Conservation (phyloP, 1,140 invertebrate genomes). For the Calycopis cecrops region DNA sequence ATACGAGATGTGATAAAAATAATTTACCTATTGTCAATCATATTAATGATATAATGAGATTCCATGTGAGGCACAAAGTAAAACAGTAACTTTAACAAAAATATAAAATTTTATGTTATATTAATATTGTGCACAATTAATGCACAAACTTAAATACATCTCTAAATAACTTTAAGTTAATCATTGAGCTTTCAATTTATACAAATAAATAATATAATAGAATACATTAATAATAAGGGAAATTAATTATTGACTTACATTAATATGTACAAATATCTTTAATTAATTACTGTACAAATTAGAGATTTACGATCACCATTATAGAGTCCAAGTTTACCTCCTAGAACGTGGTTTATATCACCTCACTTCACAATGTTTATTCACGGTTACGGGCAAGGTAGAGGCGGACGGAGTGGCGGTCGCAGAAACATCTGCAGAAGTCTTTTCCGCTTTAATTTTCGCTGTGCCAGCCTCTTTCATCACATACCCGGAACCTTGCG, state of each 20-base stretch:
- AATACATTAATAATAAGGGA: slow-evolving; percentile 42
- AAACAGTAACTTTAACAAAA: slow-evolving; percentile 61
- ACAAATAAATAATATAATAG: slow-evolving; percentile 69
- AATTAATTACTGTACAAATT: slow-evolving; percentile 32
- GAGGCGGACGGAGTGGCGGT: slow-evolving; percentile 32
- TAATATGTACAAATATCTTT: slow-evolving; percentile 33
- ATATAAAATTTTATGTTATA: slow-evolving; percentile 41
- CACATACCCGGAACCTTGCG: slow-evolving; percentile 81
- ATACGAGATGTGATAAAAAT: slow-evolving; percentile 42
- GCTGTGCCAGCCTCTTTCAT: slow-evolving; percentile 67
- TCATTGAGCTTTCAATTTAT: slow-evolving; percentile 72
- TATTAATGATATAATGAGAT: slow-evolving; percentile 57
- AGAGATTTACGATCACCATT: slow-evolving; percentile 17
- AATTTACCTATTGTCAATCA: slow-evolving; percentile 30
- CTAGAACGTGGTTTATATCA: slow-evolving; percentile 78
- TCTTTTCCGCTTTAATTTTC: slow-evolving; percentile 20
- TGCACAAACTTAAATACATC: slow-evolving; percentile 50
- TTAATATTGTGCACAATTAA: slow-evolving; percentile 53
- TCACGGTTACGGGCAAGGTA: slow-evolving; percentile 76
- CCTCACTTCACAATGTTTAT: slow-evolving; percentile 90
- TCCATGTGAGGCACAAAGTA: slow-evolving; percentile 64
- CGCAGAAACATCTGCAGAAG: slow-evolving; percentile 34
- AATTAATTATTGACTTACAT: slow-evolving; percentile 27
- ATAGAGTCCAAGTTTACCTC: slow-evolving; percentile 28
- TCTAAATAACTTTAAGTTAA: slow-evolving; percentile 67